Percentiles rank a stretch among this genome's conserved stretches.
Conservation (phyloP, 2,113 vertebrate species). For the Chloroceryle aenea region DNA sequence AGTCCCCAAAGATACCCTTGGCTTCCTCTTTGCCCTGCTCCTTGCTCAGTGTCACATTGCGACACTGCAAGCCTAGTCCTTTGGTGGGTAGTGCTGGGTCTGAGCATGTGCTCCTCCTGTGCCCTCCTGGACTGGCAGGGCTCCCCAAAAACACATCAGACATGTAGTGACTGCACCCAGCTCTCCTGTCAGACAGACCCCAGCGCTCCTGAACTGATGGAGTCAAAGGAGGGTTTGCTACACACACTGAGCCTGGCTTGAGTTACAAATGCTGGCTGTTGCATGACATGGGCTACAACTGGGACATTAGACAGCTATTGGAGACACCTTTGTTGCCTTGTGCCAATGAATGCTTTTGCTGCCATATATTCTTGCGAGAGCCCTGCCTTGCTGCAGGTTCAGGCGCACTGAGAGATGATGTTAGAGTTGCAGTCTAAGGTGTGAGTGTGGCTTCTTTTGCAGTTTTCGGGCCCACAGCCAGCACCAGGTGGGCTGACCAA, state of each 20-base stretch:
- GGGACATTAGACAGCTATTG: conserved; percentile 45
- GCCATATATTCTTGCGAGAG: neutral
- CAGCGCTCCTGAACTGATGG: neutral
- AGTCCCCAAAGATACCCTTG: rapidly evolving
- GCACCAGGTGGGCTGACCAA: conserved; percentile 67
- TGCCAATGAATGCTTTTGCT: conserved; percentile 59
- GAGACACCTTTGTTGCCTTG: conserved; percentile 60
- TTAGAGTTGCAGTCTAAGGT: conserved; percentile 70
- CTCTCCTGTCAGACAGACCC: neutral
- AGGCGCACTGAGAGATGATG: conserved; percentile 71
- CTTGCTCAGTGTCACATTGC: neutral
- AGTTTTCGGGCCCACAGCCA: conserved; percentile 38
- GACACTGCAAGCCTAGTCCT: neutral
- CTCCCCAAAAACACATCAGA: neutral
- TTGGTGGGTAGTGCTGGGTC: neutral
- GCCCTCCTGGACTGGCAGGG: neutral
- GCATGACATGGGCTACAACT: conserved; percentile 31
- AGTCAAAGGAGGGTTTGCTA: conserved; percentile 21
- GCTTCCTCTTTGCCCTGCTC: neutral
- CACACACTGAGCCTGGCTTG: conserved; percentile 37
- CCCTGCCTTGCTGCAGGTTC: neutral
- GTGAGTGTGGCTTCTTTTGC: conserved; percentile 55
- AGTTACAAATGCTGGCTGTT: conserved; percentile 49
- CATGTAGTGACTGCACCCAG: neutral
- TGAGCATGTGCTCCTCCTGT: neutral